Base-by-base conservation (phyloP, 2,888 invertebrate genomes). In the Ophonus ardosiacus region DNA sequence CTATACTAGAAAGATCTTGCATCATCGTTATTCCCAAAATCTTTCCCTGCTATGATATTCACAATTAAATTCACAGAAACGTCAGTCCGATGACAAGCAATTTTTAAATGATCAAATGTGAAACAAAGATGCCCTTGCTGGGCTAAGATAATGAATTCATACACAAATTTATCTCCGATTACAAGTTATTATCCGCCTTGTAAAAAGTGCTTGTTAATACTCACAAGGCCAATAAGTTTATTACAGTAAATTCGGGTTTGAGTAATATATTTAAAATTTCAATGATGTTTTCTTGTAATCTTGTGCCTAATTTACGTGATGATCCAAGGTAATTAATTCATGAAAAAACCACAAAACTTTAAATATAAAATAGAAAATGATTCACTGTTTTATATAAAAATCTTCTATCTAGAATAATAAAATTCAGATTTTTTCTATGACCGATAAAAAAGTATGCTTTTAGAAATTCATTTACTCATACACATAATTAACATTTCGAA, bases 311-410 rank as follows among this genome's bases (percentile, higher is more conserved):
- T 78, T 57, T 76, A 76, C 78, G 31, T 24, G 78, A 78, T 78
- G 78, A 78, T n/a, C 78, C 78, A 78, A 78, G 78, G 78, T 57
- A 78, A 78, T 78, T 78, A 57, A 78, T 56, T 24, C 76, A 76
- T 10, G 15, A 76, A 76, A 76, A 76, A 76, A 76, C 10, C 21
- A 18, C 2, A 18, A 71, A 71, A 71, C 40, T n/a, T 71, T 17
- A 18, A 40, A 63, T 63, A 63, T 18, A 63, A 63, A 18, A 18
- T 51, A 2, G 13, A 51, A 8, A 51, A 13, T 51, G 43, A 51
- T 51, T 51, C 43, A 51, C 8, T 43, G 43, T 43, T 43, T 43
- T 7, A 10, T 7, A 6, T 43, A n/a, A n/a, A n/a, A n/a, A 43
- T 43, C 10, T 24, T 24, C 24, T 24, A 2, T 24, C 24, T 24